Conservation (phyloP, 2,888 invertebrate species). For the Choreutis nemorana region DNA sequence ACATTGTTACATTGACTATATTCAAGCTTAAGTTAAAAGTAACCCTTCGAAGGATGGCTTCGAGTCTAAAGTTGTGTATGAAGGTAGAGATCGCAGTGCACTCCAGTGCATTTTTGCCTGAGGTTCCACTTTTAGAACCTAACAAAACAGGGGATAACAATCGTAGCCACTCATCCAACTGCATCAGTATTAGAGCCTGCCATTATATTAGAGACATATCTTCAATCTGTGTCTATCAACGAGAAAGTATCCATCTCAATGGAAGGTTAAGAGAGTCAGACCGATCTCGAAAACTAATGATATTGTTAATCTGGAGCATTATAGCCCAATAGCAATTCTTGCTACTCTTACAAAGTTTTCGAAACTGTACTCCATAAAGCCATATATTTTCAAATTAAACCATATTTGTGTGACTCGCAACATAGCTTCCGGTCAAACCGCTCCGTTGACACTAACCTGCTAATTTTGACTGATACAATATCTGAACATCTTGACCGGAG, state of each 20-base stretch:
- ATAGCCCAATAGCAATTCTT: slow-evolving; percentile 7
- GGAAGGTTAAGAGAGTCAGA: slow-evolving; percentile 5
- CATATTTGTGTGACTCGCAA: slow-evolving; percentile 4
- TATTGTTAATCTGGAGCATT: not conserved
- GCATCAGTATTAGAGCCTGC: slow-evolving; percentile 1
- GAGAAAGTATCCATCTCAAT: slow-evolving; percentile 3
- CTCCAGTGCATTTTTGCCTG: not conserved
- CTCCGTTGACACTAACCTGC: no score
- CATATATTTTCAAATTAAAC: slow-evolving; percentile 2
- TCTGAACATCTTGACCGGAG: no score
- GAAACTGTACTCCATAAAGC: no score
- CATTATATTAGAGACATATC: slow-evolving; percentile 4
- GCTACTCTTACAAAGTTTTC: slow-evolving; percentile 5
- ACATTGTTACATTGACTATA: not conserved
- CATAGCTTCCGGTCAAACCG: slow-evolving; percentile 4
- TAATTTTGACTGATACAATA: no score
- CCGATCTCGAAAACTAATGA: slow-evolving; percentile 4
- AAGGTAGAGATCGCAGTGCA: not conserved
- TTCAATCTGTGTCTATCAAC: slow-evolving; percentile 3
- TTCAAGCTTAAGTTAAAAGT: not conserved
- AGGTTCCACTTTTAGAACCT: no score
- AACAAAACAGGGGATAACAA: no score
- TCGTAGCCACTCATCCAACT: not conserved
- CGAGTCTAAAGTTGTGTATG: not conserved
- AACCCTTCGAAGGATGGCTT: not conserved